A percentile compares a stretch with the other conserved stretches of the same genome.
Evolutionary conservation across 2,113 vertebrate species (phyloP).

Genomic region (Melanostigma gelatinosum): DNA sequence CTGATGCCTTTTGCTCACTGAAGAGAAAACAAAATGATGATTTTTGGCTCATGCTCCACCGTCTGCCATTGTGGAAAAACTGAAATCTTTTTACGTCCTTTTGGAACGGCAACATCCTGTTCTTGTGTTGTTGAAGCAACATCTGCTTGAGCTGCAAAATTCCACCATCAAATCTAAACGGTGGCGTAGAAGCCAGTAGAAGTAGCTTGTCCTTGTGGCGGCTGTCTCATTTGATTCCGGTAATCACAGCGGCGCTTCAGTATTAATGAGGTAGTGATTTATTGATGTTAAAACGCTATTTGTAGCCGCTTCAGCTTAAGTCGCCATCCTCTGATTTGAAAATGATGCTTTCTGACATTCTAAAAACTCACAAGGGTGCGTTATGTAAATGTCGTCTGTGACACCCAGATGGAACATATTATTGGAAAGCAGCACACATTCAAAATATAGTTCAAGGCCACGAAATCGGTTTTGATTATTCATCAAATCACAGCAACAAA

Average conservation of each 20-base stretch:
- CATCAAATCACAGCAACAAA: background rate
- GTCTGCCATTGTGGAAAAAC: background rate
- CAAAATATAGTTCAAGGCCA: background rate
- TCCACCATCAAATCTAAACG: background rate
- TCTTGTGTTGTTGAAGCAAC: background rate
- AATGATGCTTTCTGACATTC: conserved; percentile 35
- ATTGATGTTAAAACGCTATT: conserved; percentile 52
- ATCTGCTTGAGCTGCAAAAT: background rate
- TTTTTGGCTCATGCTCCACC: background rate
- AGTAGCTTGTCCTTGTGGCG: background rate
- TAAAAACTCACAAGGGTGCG: conserved; percentile 2
- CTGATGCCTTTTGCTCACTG: background rate
- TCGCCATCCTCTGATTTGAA: conserved; percentile 24
- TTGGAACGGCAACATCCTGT: background rate
- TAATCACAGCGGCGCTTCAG: conserved; percentile 20
- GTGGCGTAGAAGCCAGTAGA: background rate
- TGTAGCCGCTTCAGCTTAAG: conserved; percentile 28
- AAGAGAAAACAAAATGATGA: conserved; percentile 3
- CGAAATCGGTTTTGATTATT: conserved; percentile 20
- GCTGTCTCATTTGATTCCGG: conserved; percentile 23
- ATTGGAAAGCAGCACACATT: conserved; percentile 1
- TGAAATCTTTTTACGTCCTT: background rate
- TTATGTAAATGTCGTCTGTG: conserved; percentile 13
- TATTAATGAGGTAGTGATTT: conserved; percentile 49
- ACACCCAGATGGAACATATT: conserved; percentile 1